Conservation (phyloP, 2,113 vertebrate species). For the Passer domesticus region DNA sequence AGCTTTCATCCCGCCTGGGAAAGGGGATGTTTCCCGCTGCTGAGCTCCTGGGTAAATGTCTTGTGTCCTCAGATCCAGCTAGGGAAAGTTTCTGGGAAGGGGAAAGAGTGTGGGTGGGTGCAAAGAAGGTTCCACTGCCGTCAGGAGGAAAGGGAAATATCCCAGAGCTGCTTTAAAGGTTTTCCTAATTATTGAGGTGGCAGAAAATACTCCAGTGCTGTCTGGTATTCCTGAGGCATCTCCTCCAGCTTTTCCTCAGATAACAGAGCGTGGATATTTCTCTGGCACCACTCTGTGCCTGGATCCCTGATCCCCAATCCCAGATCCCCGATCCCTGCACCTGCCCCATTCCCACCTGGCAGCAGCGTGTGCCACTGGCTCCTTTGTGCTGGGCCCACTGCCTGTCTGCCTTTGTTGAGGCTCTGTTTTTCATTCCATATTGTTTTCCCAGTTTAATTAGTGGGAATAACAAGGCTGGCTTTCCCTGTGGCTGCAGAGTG, state of each 20-base stretch:
- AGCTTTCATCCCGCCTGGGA: neutral
- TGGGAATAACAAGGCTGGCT: neutral
- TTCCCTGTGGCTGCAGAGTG: fast-evolving
- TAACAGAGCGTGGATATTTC: neutral
- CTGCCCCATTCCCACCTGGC: fast-evolving
- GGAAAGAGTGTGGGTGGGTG: fast-evolving
- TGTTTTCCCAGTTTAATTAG: neutral
- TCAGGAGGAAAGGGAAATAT: fast-evolving
- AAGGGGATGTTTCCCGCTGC: neutral
- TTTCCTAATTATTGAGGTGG: neutral
- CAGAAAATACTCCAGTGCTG: fast-evolving
- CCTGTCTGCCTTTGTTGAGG: neutral
- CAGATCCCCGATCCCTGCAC: neutral
- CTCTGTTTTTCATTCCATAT: neutral
- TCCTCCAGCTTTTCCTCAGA: neutral
- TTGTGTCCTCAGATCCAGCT: neutral
- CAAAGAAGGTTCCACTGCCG: fast-evolving
- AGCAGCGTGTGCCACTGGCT: fast-evolving
- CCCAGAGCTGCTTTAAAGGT: neutral
- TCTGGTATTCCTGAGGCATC: neutral
- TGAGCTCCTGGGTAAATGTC: neutral
- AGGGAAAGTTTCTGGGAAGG: neutral
- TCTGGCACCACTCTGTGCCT: neutral
- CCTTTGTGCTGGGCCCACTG: neutral
- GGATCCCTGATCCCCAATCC: neutral